Evolutionary conservation across 2,888 invertebrate genomes (phyloP).

Genomic region (Achlya flavicornis): DNA sequence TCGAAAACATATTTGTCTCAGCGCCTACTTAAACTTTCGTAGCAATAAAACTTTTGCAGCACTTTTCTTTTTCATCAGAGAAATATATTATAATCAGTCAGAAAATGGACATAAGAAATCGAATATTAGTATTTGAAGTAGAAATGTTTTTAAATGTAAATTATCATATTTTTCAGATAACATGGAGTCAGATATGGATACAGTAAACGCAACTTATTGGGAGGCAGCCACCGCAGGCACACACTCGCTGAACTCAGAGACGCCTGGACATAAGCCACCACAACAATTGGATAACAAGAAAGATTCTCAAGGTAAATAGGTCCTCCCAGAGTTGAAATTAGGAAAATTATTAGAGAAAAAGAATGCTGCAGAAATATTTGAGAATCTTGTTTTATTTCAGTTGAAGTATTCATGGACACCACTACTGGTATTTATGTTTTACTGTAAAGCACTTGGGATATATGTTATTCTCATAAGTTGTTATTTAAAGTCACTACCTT

Average conservation of each 20-base stretch:
- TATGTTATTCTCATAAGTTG: neutral
- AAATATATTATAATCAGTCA: neutral
- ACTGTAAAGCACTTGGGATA: neutral
- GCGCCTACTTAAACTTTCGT: neutral
- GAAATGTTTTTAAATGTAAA: neutral
- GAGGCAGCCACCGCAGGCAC: slow-evolving; percentile 47
- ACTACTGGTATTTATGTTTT: slow-evolving; percentile 2
- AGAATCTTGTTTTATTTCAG: neutral
- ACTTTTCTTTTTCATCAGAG: neutral
- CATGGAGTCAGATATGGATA: slow-evolving; percentile 43
- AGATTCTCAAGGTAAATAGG: slow-evolving; percentile 12
- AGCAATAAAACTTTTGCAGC: neutral
- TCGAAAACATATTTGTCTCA: neutral
- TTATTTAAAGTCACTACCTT: neutral
- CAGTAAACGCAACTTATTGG: slow-evolving; percentile 59
- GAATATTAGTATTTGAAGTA: too few species aligned
- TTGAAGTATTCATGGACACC: neutral
- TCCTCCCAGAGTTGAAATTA: neutral
- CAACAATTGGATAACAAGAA: neutral
- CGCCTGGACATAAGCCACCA: slow-evolving; percentile 25
- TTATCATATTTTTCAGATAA: slow-evolving; percentile 51
- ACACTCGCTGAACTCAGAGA: slow-evolving; percentile 30
- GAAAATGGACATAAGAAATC: neutral
- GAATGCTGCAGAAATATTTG: neutral
- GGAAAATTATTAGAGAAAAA: slow-evolving; percentile 11